Percentiles rank a stretch among this genome's conserved stretches.
Conservation (phyloP, 2,797 vertebrate species). For the Crenichthys baileyi region DNA sequence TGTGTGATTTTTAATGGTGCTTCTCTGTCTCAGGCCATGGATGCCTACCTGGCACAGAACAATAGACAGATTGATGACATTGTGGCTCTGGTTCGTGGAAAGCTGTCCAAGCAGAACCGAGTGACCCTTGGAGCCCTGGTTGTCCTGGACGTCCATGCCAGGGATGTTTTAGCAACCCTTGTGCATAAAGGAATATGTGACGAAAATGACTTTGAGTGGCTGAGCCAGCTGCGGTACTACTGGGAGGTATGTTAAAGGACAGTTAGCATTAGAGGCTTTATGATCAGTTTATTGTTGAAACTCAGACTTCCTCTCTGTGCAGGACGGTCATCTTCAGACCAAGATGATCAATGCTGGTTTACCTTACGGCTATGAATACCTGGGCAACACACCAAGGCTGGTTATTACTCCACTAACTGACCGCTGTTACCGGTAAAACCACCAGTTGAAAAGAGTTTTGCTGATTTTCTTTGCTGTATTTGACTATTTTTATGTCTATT, state of each 20-base stretch:
- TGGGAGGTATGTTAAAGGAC: conserved; percentile 82
- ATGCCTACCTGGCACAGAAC: conserved; percentile 84
- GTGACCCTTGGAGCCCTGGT: conserved; percentile 89
- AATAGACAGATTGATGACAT: conserved; percentile 91
- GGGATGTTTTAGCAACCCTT: conserved; percentile 86
- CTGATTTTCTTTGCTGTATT: not conserved
- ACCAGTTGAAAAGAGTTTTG: not conserved
- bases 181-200: conserved; percentile 85
- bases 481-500: not conserved
- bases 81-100: conserved; percentile 87
- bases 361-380: conserved; percentile 91
- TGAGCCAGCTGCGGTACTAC: conserved; percentile 91
- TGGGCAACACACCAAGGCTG: conserved; percentile 89
- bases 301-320: not conserved
- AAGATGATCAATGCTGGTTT: conserved; percentile 94
- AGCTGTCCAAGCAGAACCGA: conserved; percentile 89
- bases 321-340: conserved; percentile 89
- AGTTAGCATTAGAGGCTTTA: not conserved
- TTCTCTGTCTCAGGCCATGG: conserved; percentile 76
- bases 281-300: not conserved
- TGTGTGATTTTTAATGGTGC: not conserved
- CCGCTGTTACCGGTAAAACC: conserved; percentile 90
- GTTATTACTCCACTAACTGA: conserved; percentile 95
- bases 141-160: conserved; percentile 87
- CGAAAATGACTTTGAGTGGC: conserved; percentile 91